Evolutionary conservation across 2,888 invertebrate species (phyloP).

Genomic region (Brenthis ino): DNA sequence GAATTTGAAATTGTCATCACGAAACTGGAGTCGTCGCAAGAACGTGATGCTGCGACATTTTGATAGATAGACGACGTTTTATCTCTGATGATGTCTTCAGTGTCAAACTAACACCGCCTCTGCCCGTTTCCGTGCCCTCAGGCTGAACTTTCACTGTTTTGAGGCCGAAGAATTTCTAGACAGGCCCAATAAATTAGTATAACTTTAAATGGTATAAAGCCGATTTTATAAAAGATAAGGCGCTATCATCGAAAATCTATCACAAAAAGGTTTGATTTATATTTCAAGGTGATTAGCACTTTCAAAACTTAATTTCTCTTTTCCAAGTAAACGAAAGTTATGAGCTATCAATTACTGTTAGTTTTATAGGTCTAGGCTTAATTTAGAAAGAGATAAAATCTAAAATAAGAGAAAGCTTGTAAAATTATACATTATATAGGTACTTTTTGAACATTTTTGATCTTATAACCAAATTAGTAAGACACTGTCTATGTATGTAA

Average conservation of each 20-base stretch:
- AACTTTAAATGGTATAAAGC: not conserved
- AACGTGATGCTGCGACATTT: conserved; percentile 19
- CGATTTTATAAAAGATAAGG: conserved; percentile 6
- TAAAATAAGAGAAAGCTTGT: too few relatives aligned
- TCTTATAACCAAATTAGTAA: not conserved
- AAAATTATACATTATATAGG: too few relatives aligned
- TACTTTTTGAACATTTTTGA: too few relatives aligned
- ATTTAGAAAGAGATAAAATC: too few relatives aligned
- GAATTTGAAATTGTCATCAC: conserved; percentile 17
- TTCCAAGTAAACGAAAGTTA: not conserved
- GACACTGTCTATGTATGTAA: conserved; percentile 2
- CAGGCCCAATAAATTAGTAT: conserved; percentile 24
- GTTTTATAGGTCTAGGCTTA: too few relatives aligned
- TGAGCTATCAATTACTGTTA: not conserved
- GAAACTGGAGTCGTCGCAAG: conserved; percentile 14
- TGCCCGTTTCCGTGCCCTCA: conserved; percentile 51
- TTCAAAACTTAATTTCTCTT: not conserved
- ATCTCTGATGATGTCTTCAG: conserved; percentile 38
- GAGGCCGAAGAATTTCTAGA: conserved; percentile 32
- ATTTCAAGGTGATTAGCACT: not conserved
- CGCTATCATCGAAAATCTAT: conserved; percentile 10
- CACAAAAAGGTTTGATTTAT: conserved; percentile 13
- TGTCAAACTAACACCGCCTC: conserved; percentile 37
- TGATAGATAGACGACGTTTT: conserved; percentile 34
- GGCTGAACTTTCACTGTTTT: conserved; percentile 57